phyloP scores from a whole-genome alignment of 2,888 invertebrate species.

The Syrphus vitripennis region DNA sequence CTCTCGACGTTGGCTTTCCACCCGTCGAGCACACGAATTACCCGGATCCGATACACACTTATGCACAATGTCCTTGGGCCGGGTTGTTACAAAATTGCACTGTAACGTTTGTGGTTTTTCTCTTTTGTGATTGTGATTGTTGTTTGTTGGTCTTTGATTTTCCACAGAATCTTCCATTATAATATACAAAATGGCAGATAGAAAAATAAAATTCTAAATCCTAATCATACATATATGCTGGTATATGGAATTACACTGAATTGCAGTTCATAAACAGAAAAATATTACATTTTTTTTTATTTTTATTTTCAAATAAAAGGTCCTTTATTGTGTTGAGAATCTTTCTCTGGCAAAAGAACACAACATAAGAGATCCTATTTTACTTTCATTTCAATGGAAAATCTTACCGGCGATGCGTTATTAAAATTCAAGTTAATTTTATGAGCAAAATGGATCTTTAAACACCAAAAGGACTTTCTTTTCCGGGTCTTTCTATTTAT shows the following conservation, averaged over 20 bases:
- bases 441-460: constrained; percentile 17
- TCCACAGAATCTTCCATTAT: constrained; percentile 77
- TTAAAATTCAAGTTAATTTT: constrained; percentile 25
- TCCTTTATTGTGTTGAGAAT: background rate
- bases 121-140: constrained; percentile 54
- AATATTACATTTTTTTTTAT: constrained; percentile 34
- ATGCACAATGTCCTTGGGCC: constrained; percentile 85
- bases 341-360: background rate
- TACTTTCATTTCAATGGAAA: background rate
- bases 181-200: background rate
- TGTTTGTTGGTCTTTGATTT: constrained; percentile 73
- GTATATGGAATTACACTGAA: constrained; percentile 23
- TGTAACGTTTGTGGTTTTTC: constrained; percentile 77
- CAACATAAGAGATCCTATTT: constrained; percentile 1
- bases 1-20: constrained; percentile 30
- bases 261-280: constrained; percentile 17
- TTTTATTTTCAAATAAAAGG: background rate
- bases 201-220: constrained; percentile 1
- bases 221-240: constrained; percentile 7
- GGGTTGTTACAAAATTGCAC: constrained; percentile 73
- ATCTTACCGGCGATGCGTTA: background rate
- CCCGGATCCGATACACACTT: constrained; percentile 87
- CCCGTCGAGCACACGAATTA: constrained; percentile 43
- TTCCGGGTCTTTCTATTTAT: background rate
- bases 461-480: constrained; percentile 6